Evolutionary conservation across 2,888 invertebrate genomes (phyloP), one percentile per base, ranked within the genome.

Genomic region (Apeira syringaria): DNA sequence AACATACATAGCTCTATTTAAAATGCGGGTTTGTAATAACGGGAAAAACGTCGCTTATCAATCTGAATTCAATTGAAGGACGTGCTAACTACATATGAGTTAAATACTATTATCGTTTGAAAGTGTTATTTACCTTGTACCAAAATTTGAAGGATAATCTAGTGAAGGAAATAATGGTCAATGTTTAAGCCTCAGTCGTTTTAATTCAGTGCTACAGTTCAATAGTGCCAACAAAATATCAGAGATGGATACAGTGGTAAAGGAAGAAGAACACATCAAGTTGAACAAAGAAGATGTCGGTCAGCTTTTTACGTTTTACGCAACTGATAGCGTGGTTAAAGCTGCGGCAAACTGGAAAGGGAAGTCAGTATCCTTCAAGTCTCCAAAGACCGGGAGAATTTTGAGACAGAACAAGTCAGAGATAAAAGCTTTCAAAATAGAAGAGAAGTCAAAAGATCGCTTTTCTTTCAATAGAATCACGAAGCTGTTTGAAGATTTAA

Each of bases 301-400:
- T 0, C 53, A 64, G 43, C 46, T 80, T 1, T 75, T 69, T 0
- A 64, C 82, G 0, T 75, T 71, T 50, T 81, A 79, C 41, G 50
- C 71, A 0, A 56, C 61, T 0, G 54, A 67, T 0, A 52, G 51
- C 22, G 64, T 73, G 0, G 40, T 57, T 0, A 73, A 59, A 7
- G 70, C 69, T 2, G 73, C 61, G 0, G 71, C 76, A 1, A 61
- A 51, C 0, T 85, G 82, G 80, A 84, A 78, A 52, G 57, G 64
- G 5, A 87, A 84, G 56, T 79, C 81, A 0, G 79, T 82, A 0
- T 74, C 80, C 0, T 74, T 84, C n/a, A 45, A 74, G n/a, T 83
- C 81, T 0, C 81, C 85, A 0, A 86, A 81, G 59, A 77, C 84
- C 0, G 82, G 79, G 5, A 62, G 75, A 31, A 71, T 80, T 25